phyloP scores from a whole-genome alignment of 2,797 vertebrate species.

The Enteromius unitaeniatus region DNA sequence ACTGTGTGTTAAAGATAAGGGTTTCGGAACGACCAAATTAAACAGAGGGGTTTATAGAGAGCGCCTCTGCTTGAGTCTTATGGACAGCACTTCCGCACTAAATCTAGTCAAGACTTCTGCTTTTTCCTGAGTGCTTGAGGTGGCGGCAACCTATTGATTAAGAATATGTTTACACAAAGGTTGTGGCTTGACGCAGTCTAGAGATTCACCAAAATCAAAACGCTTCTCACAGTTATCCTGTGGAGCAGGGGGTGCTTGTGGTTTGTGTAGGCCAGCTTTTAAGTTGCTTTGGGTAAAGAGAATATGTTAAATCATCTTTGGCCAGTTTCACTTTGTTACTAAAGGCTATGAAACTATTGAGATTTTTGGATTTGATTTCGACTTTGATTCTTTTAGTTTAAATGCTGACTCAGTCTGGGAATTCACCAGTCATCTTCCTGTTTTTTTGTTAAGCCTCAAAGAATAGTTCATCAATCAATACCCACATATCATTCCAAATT shows the following conservation, averaged over 20 bases:
- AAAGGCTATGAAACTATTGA: background rate
- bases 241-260: background rate
- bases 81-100: conserved; percentile 33
- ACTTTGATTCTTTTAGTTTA: background rate
- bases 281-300: background rate
- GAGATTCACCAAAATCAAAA: background rate
- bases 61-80: conserved; percentile 23
- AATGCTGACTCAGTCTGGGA: background rate
- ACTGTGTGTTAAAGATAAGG: conserved; percentile 48
- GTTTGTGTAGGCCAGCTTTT: background rate
- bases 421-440: background rate
- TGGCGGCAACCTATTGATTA: conserved; percentile 32
- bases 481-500: background rate
- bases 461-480: background rate
- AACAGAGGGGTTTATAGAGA: conserved; percentile 22
- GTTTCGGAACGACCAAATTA: conserved; percentile 19
- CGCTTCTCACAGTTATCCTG: background rate
- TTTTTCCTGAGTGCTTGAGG: conserved; percentile 1
- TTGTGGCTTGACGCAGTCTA: background rate
- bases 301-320: background rate
- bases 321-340: background rate
- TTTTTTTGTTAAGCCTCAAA: background rate
- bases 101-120: conserved; percentile 30
- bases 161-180: conserved; percentile 36
- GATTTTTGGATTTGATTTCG: conserved; percentile 7